Evolutionary conservation across 2,797 vertebrate species (phyloP), one percentile per base, ranked within the genome.

Genomic region (Florisuga fusca): DNA sequence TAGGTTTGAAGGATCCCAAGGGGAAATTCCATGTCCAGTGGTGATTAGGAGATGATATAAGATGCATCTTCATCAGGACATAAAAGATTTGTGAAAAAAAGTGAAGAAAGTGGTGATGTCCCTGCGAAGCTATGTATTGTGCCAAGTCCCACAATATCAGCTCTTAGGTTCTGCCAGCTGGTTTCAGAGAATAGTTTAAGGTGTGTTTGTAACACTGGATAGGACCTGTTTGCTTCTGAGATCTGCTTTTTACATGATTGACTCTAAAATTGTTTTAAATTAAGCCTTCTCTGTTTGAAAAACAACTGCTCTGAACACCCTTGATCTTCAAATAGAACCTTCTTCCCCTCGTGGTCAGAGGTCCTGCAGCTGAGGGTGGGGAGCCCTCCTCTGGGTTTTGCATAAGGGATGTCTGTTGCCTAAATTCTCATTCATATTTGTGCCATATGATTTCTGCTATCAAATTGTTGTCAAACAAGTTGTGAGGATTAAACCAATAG

Each of bases 291-390:
- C 53, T 58, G 18, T 46, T 64, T 71, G 27, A 71, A n/a, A 63
- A 71, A 43, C 25, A 62, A 1, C 13, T 34, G n/a, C 13, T 38
- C 5, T 27, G 73, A 27, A 62, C n/a, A 66, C 12, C 4, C 10
- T 7, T 7, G 46, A 45, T 53, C 43, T 68, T 29, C 43, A 72
- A 62, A 26, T 2, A 14, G 45, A 64, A 54, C 3, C 2, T 1
- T 10, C 69, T 34, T 48, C 6, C 25, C 23, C 29, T 38, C 4
- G 0, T 20, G 34, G 21, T 25, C 2, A 0, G 41, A 81, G 13
- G 10, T 61, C 51, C 74, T 38, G 41, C 22, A 66, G 23, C 17
- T 71, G 20, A 25, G 5, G 4, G 11, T 62, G 55, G 7, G 11
- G 31, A 88, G 6, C 26, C 13, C 58, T 58, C 53, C 38, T 53